Evolutionary conservation across 2,797 vertebrate species (phyloP).

Genomic region (Poeciliopsis turneri): DNA sequence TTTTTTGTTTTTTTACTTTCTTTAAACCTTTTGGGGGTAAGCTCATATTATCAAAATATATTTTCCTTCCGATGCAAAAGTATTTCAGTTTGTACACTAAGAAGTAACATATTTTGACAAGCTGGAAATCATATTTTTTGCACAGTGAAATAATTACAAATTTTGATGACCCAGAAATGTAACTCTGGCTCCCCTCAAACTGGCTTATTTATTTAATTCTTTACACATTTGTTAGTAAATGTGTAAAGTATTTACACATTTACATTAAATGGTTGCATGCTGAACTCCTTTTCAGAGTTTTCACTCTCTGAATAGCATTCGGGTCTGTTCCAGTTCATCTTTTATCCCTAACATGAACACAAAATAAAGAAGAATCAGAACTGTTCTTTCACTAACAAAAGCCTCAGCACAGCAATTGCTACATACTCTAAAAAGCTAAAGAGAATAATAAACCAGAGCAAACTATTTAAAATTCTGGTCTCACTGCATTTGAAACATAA

Average conservation of each 20-base stretch:
- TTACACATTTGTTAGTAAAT: neutral
- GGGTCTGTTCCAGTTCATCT: conserved; percentile 11
- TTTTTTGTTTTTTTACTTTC: neutral
- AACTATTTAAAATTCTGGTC: conserved; percentile 40
- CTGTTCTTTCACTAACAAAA: conserved; percentile 38
- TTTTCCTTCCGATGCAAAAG: neutral
- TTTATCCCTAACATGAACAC: conserved; percentile 14
- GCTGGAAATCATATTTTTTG: neutral
- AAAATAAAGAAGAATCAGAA: conserved; percentile 28
- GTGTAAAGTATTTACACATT: neutral
- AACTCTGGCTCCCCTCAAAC: neutral
- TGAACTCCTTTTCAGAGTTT: neutral
- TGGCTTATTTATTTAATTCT: neutral
- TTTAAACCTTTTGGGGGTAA: neutral
- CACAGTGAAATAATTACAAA: neutral
- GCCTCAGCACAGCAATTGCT: conserved; percentile 11
- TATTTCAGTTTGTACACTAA: neutral
- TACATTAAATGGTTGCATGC: neutral
- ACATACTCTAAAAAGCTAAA: conserved; percentile 16
- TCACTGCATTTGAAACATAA: conserved; percentile 39
- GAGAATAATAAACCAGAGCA: conserved; percentile 25
- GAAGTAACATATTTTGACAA: neutral
- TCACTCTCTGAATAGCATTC: neutral
- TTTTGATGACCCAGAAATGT: neutral
- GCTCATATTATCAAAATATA: neutral